Evolutionary conservation across 2,113 vertebrate species (phyloP).

Genomic region (Oplegnathus fasciatus): DNA sequence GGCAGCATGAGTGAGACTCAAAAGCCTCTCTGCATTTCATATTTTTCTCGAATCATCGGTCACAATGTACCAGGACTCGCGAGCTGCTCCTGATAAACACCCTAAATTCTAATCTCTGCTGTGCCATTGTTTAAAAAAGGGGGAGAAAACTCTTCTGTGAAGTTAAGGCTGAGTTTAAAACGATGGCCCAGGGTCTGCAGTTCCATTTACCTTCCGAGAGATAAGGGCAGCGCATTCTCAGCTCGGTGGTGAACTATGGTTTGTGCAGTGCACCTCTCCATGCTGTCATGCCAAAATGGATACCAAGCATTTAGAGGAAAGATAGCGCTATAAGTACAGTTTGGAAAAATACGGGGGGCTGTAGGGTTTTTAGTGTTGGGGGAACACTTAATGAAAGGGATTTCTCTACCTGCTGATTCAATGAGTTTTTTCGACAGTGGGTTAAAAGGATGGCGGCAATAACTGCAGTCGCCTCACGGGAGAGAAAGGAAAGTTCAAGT

Average conservation of each 20-base stretch:
- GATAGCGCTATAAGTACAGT: slow-evolving; percentile 7
- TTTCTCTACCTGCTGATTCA: slow-evolving; percentile 28
- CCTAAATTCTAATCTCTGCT: not conserved
- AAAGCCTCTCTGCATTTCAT: not conserved
- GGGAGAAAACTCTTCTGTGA: slow-evolving; percentile 16
- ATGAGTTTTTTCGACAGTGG: slow-evolving; percentile 5
- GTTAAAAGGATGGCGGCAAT: slow-evolving; percentile 26
- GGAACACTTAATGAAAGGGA: slow-evolving; percentile 37
- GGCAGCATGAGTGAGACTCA: not conserved
- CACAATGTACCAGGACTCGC: not conserved
- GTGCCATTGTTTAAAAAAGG: slow-evolving; percentile 25
- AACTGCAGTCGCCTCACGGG: slow-evolving; percentile 17
- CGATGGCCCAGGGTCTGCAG: slow-evolving; percentile 16
- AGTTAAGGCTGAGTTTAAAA: slow-evolving; percentile 32
- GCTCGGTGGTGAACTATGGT: slow-evolving; percentile 2
- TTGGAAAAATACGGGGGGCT: slow-evolving; percentile 21
- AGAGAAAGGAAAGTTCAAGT: not conserved
- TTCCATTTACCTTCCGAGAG: slow-evolving; percentile 43
- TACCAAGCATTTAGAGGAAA: slow-evolving; percentile 32
- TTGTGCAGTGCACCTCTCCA: slow-evolving; percentile 11
- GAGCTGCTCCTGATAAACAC: slow-evolving; percentile 16
- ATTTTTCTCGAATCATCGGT: not conserved
- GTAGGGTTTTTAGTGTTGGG: not conserved
- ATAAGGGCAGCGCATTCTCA: slow-evolving; percentile 35
- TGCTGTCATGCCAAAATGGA: slow-evolving; percentile 37